phyloP scores from a whole-genome alignment of 1,140 invertebrate genomes.

The Pentalonia nigronervosa region DNA sequence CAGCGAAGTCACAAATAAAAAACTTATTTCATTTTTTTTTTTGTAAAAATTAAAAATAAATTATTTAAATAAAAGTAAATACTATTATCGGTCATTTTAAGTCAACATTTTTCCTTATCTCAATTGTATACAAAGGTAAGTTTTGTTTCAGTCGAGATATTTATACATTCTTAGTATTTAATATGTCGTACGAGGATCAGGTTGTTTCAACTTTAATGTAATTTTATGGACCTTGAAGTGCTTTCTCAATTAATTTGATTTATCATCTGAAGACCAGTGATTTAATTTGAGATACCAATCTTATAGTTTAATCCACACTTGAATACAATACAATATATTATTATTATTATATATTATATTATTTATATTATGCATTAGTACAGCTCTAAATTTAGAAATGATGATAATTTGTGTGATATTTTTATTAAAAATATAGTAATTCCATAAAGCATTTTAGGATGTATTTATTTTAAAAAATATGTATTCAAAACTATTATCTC shows the following conservation, averaged over 20 bases:
- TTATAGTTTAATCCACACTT: background rate
- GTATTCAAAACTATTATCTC: background rate
- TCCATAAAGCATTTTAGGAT: background rate
- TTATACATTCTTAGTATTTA: background rate
- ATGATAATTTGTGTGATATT: background rate
- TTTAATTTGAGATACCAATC: background rate
- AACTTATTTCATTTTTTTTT: background rate
- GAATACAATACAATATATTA: background rate
- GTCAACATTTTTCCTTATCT: background rate
- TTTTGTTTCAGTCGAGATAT: background rate
- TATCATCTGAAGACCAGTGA: background rate
- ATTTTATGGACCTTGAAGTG: background rate
- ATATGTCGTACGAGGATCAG: background rate
- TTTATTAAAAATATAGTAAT: background rate
- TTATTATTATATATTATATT: too few relatives aligned
- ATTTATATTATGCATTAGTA: too few relatives aligned
- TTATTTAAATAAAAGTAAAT: background rate
- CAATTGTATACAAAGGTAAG: background rate
- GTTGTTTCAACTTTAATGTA: conserved; percentile 7
- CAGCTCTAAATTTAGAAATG: background rate
- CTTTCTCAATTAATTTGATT: conserved; percentile 11
- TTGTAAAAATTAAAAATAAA: background rate
- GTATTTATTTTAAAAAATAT: background rate
- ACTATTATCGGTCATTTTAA: background rate
- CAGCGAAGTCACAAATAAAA: background rate